Conservation (phyloP, 2,888 invertebrate genomes). For the Hypolimnas misippus region DNA sequence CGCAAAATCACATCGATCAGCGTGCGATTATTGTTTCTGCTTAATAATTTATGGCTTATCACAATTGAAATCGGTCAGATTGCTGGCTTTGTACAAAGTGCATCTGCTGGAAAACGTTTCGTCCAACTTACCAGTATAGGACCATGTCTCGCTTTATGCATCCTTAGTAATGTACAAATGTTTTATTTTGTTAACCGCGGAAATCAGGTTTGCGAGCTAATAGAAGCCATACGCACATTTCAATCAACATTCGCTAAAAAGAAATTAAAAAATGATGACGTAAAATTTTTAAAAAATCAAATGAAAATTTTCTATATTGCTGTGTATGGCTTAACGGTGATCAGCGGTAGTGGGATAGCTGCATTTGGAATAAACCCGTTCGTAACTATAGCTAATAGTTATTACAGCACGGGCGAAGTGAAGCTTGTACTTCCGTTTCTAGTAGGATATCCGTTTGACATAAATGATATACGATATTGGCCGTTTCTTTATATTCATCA, state of each 20-base stretch:
- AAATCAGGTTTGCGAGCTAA: constrained; percentile 13
- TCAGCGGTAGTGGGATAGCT: background rate
- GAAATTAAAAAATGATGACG: background rate
- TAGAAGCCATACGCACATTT: constrained; percentile 12
- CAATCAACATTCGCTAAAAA: constrained; percentile 4
- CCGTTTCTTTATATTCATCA: constrained; percentile 53
- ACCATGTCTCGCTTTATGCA: constrained; percentile 24
- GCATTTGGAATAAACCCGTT: constrained; percentile 23
- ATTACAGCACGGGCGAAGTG: constrained; percentile 50
- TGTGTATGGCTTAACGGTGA: constrained; percentile 8
- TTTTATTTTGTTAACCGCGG: constrained; percentile 17
- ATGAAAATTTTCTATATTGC: constrained; percentile 17
- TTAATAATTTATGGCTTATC: constrained; percentile 13
- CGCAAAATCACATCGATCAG: constrained; percentile 6
- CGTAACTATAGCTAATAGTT: constrained; percentile 34
- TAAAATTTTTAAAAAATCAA: constrained; percentile 16
- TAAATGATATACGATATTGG: constrained; percentile 48
- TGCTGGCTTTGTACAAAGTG: constrained; percentile 9
- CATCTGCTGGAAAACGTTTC: constrained; percentile 13
- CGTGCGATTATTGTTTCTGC: background rate
- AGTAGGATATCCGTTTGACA: constrained; percentile 59
- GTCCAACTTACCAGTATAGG: constrained; percentile 19
- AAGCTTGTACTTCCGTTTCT: constrained; percentile 53
- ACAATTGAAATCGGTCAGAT: background rate
- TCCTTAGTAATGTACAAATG: constrained; percentile 16